Evolutionary conservation across 1,140 invertebrate genomes (phyloP), one percentile per base, ranked within the genome.

Genomic region (Hylyphantes graminicola): DNA sequence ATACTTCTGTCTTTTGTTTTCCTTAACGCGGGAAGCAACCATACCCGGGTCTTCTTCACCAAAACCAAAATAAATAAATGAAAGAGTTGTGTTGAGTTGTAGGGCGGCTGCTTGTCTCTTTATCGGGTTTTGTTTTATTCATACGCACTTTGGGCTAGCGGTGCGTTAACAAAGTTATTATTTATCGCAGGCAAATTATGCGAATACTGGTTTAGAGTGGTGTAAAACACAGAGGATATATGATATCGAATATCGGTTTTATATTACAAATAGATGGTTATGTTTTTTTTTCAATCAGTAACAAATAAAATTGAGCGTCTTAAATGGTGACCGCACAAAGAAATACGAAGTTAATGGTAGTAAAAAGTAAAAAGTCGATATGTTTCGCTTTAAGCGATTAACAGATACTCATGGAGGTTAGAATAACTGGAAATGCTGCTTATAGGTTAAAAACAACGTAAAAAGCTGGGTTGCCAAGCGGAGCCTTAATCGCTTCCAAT

Each of bases 121-220:
- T 78, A 78, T 78, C 63, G 76, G 76, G 76, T 78, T 72, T 78
- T 78, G 48, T 80, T 80, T 80, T 70, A 61, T 80, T 80, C 77
- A 70, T 80, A 51, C 63, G 67, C 59, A 61, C 61, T 70, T 54
- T 59, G n/a, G 15, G 35, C 11, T 19, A 57, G 55, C 48, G 55
- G 64, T 54, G 67, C 68, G 57, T 50, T 51, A 81, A 73, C 51
- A 50, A 73, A 81, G 61, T 81, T 81, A 81, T 81, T 81, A 81
- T 81, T 81, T 81, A 81, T 81, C 68, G 79, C 68, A 4, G 35
- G 79, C 55, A 81, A 81, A 81, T 81, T 81, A 73, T 54, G 68
- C 68, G 11, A 13, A 12, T 55, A 35, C 67, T 81, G 68, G 19
- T 73, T 19, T 68, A 51, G 55, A 81, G 73, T 54, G 19, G 48